Conservation (phyloP, 2,113 vertebrate genomes). For the Cephalopterus ornatus region DNA sequence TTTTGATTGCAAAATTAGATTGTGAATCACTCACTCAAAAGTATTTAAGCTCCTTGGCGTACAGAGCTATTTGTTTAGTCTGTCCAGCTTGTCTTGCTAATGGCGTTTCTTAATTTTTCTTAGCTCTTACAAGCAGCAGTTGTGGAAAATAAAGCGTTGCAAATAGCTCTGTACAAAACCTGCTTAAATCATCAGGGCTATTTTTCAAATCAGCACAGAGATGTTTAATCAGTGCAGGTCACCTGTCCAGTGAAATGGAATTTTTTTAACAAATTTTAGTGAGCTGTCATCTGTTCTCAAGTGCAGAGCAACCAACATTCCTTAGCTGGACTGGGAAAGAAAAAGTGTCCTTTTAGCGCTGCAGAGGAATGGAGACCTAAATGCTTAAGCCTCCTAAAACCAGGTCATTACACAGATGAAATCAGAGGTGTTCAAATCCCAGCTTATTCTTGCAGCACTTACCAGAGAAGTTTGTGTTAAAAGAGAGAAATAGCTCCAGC, state of each 20-base stretch:
- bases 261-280: neutral
- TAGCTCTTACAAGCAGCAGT: neutral
- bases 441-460: neutral
- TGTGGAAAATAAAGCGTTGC: neutral
- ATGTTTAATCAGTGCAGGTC: conserved; percentile 26
- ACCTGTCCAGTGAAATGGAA: neutral
- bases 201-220: conserved; percentile 14
- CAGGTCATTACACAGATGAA: neutral
- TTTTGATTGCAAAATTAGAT: neutral
- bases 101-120: neutral
- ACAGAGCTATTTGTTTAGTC: neutral
- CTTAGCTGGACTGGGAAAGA: neutral
- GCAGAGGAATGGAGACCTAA: neutral
- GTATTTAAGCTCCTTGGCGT: neutral
- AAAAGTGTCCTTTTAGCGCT: neutral
- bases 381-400: neutral
- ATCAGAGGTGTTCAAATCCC: neutral
- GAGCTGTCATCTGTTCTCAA: neutral
- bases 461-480: neutral
- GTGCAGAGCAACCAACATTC: neutral
- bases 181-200: neutral
- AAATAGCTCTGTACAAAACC: neutral
- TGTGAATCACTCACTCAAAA: neutral
- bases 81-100: neutral
- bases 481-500: neutral